These are phyloP conservation scores for Diachasma alloeum DNA, from an alignment of 1,140 invertebrate species.

Conservation along the genomic window DNA sequence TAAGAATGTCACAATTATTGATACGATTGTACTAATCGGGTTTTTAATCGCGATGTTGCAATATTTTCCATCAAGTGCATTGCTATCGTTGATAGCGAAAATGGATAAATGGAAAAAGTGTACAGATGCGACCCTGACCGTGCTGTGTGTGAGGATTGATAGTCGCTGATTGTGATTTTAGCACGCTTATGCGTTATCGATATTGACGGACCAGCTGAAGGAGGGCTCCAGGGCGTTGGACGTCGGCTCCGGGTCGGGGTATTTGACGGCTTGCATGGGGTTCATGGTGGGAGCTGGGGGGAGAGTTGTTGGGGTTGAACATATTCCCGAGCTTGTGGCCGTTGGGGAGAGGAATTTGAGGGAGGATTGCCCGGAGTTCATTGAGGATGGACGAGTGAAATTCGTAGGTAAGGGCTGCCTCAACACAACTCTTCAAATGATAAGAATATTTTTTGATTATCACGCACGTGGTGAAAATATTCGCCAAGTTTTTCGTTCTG, in stretches of 20 bases:
- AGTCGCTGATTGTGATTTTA: slow-evolving; percentile 40
- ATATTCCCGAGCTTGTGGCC: slow-evolving; percentile 73
- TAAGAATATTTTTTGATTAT: no score
- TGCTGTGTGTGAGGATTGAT: background rate
- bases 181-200: slow-evolving; percentile 61
- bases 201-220: slow-evolving; percentile 53
- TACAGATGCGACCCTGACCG: background rate
- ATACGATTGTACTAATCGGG: slow-evolving; percentile 31
- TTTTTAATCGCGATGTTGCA: slow-evolving; percentile 17
- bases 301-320: slow-evolving; percentile 74
- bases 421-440: slow-evolving; percentile 25
- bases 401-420: slow-evolving; percentile 53
- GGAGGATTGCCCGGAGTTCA: slow-evolving; percentile 52
- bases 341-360: slow-evolving; percentile 50
- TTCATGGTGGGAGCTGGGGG: slow-evolving; percentile 73
- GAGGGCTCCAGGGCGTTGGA: slow-evolving; percentile 69
- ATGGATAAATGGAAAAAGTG: background rate
- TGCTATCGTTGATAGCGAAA: slow-evolving; percentile 10
- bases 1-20: slow-evolving; percentile 29
- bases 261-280: slow-evolving; percentile 77
- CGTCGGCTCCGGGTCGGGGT: slow-evolving; percentile 78
- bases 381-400: slow-evolving; percentile 55
- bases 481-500: no score
- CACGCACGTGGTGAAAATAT: no score
- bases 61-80: slow-evolving; percentile 28